Percentiles rank a stretch among this genome's conserved stretches.
Conservation (phyloP, 1,140 invertebrate species). For the Pseudomyrmex flavicornis region DNA sequence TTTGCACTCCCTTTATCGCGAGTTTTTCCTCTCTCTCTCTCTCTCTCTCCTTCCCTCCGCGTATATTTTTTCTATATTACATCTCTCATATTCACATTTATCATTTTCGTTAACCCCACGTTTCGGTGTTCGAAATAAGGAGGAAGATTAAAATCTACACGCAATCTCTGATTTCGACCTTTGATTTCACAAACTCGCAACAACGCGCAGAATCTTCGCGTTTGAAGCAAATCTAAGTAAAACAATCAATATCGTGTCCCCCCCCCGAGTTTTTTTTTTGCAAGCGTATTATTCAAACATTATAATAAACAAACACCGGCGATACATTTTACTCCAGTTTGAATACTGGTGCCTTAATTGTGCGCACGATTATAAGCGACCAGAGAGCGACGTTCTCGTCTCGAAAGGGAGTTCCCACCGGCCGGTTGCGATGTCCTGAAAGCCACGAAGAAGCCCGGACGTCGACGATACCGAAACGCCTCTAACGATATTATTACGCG, state of each 20-base stretch:
- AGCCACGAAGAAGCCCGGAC: slow-evolving; percentile 47
- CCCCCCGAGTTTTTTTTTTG: not conserved
- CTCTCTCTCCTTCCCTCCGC: not conserved
- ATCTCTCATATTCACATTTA: slow-evolving; percentile 13
- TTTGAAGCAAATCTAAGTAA: not conserved
- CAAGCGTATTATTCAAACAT: not conserved
- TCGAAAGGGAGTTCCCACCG: no score
- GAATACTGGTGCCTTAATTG: slow-evolving; percentile 26
- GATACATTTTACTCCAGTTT: not conserved
- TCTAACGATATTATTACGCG: slow-evolving; percentile 83
- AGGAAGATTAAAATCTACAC: not conserved
- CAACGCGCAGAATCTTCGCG: not conserved
- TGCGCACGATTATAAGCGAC: slow-evolving; percentile 20
- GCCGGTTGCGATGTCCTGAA: slow-evolving; percentile 6
- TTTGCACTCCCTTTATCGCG: slow-evolving; percentile 37
- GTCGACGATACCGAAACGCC: slow-evolving; percentile 75
- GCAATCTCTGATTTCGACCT: not conserved
- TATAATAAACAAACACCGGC: not conserved
- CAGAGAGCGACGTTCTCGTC: not conserved
- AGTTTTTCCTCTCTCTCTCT: not conserved
- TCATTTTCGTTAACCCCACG: not conserved
- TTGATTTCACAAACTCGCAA: not conserved
- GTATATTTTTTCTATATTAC: slow-evolving; percentile 4
- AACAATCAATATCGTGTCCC: no score
- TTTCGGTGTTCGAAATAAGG: not conserved